Evolutionary conservation across 2,113 vertebrate species (phyloP).

Genomic region (Dermatemys mawii): DNA sequence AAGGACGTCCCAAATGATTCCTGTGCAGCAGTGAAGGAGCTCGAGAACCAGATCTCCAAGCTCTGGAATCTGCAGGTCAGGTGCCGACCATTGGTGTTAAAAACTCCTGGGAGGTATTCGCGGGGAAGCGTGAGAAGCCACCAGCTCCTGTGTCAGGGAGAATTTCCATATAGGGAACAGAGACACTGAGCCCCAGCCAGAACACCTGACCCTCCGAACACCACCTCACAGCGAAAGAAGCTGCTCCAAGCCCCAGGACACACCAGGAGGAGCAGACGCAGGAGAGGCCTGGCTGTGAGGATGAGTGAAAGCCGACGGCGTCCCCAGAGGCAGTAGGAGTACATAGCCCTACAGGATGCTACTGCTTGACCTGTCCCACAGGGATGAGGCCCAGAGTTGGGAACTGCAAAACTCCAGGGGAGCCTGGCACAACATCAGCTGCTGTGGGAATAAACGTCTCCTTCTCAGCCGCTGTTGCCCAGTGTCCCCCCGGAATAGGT

Average conservation of each 20-base stretch:
- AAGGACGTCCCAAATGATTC: not conserved
- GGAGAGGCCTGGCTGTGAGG: not conserved
- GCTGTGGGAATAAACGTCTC: not conserved
- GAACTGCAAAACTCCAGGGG: not conserved
- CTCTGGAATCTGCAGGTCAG: not conserved
- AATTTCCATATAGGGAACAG: not conserved
- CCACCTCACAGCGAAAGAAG: not conserved
- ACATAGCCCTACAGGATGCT: not conserved
- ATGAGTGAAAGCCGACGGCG: not conserved
- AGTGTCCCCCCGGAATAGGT: not conserved
- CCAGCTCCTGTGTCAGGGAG: not conserved
- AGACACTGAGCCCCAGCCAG: not conserved
- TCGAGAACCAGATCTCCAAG: not conserved
- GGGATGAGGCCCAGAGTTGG: not conserved
- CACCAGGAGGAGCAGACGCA: fast-evolving
- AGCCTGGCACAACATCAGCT: not conserved
- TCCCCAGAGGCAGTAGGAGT: not conserved
- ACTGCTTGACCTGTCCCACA: not conserved
- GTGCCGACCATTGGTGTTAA: not conserved
- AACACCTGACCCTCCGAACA: not conserved
- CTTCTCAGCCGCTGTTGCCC: not conserved
- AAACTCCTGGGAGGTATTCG: not conserved
- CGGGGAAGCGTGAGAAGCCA: not conserved
- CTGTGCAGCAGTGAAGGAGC: not conserved
- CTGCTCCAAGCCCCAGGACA: not conserved